These are phyloP conservation scores for Sympetrum striolatum DNA, from an alignment of 2,888 invertebrate genomes.

Conservation along the genomic window DNA sequence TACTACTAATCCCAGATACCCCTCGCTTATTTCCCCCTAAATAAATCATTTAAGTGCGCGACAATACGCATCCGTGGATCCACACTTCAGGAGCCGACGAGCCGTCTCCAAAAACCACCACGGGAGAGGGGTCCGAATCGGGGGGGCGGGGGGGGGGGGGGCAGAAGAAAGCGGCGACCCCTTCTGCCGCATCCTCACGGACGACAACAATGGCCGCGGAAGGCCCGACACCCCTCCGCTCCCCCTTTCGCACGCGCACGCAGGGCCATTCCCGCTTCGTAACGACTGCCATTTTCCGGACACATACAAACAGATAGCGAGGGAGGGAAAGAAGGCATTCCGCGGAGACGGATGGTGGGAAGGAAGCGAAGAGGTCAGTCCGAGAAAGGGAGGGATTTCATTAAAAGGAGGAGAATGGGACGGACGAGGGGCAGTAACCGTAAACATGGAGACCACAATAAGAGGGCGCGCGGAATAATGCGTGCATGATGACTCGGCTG, in stretches of 20 bases:
- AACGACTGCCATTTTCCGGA: conserved; percentile 37
- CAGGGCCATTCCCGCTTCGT: conserved; percentile 26
- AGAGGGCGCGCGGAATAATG: conserved; percentile 34
- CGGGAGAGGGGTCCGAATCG: not conserved
- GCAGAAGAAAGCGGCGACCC: not conserved
- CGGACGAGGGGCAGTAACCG: conserved; percentile 20
- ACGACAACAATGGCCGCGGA: not conserved
- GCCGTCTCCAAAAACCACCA: not conserved
- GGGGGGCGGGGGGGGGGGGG: not conserved
- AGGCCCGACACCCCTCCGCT: not conserved
- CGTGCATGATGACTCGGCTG: conserved; percentile 11
- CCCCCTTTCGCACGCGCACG: not conserved
- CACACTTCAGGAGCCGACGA: too few relatives aligned
- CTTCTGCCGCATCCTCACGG: not conserved
- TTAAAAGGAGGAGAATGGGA: conserved; percentile 12
- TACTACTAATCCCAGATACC: too few relatives aligned
- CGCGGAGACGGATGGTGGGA: not conserved
- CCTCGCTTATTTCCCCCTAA: too few relatives aligned
- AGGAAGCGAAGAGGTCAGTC: not conserved
- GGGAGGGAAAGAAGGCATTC: not conserved
- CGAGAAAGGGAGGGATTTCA: not conserved
- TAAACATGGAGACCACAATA: conserved; percentile 39
- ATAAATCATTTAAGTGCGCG: too few relatives aligned
- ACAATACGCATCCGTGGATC: too few relatives aligned
- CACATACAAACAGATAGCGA: conserved; percentile 19